Conservation (phyloP, 2,888 invertebrate genomes). For the Sarcophaga rosellei region DNA sequence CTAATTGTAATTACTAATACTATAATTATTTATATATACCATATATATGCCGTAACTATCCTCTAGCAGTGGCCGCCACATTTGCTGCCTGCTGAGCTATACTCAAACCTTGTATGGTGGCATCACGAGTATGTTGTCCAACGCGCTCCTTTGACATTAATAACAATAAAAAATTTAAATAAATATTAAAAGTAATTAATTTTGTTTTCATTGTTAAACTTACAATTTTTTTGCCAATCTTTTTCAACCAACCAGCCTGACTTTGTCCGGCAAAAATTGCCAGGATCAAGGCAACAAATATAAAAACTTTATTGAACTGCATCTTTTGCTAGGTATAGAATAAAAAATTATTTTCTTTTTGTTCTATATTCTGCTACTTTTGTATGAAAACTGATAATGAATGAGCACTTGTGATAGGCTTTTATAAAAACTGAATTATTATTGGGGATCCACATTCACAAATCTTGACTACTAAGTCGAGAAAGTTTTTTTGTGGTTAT, state of each 20-base stretch:
- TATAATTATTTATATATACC: too few species aligned
- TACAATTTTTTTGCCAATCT: slow-evolving; percentile 72
- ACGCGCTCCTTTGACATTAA: slow-evolving; percentile 66
- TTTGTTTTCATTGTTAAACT: slow-evolving; percentile 36
- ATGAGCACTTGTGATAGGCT: background rate
- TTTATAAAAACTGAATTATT: slow-evolving; percentile 7
- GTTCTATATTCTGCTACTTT: background rate
- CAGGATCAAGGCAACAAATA: slow-evolving; percentile 69
- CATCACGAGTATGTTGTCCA: slow-evolving; percentile 72
- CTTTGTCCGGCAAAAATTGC: slow-evolving; percentile 64
- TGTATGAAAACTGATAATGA: slow-evolving; percentile 5
- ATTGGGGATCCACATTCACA: background rate
- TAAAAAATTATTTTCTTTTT: background rate
- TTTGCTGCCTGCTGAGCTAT: slow-evolving; percentile 73
- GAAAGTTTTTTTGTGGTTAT: too few species aligned
- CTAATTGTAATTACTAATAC: too few species aligned
- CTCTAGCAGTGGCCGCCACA: slow-evolving; percentile 71
- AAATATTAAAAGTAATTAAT: background rate
- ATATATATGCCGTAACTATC: slow-evolving; percentile 39
- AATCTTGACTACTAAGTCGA: too few species aligned
- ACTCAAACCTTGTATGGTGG: slow-evolving; percentile 70
- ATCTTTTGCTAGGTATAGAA: slow-evolving; percentile 49
- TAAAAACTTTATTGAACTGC: slow-evolving; percentile 71
- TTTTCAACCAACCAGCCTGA: slow-evolving; percentile 72
- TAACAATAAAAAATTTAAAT: background rate